Percentiles rank a stretch among this genome's conserved stretches.
Conservation (phyloP, 2,113 vertebrate species). For the Spizaetus ornatus region DNA sequence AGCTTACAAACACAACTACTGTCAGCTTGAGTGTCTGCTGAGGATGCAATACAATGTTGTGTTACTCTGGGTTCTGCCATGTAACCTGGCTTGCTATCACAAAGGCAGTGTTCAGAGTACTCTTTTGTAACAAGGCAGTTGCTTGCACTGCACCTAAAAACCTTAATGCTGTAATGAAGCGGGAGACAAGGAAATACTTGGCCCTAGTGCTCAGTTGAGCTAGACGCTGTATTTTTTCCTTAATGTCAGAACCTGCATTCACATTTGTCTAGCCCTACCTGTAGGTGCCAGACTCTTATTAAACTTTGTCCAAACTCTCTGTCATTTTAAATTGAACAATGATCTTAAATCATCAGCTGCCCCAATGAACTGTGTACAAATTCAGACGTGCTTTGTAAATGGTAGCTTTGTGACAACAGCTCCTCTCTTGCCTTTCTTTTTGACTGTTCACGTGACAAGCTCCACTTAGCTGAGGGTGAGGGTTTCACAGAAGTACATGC, state of each 20-base stretch:
- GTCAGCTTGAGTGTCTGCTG: not conserved
- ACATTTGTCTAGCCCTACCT: not conserved
- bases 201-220: not conserved
- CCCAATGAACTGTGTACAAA: not conserved
- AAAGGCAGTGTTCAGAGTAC: not conserved
- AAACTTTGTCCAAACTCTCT: not conserved
- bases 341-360: not conserved
- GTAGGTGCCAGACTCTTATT: not conserved
- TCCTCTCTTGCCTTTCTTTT: not conserved
- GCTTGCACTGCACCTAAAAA: not conserved
- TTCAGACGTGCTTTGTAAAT: not conserved
- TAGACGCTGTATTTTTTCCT: not conserved
- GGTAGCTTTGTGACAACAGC: not conserved
- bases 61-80: not conserved
- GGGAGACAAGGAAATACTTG: not conserved
- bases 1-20: not conserved
- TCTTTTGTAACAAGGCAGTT: not conserved
- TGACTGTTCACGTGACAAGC: not conserved
- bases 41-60: not conserved
- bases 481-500: not conserved
- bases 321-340: not conserved
- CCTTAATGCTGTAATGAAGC: not conserved
- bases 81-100: not conserved
- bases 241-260: not conserved
- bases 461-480: not conserved